phyloP scores from a whole-genome alignment of 2,888 invertebrate genomes.

The Iphiclides podalirius region DNA sequence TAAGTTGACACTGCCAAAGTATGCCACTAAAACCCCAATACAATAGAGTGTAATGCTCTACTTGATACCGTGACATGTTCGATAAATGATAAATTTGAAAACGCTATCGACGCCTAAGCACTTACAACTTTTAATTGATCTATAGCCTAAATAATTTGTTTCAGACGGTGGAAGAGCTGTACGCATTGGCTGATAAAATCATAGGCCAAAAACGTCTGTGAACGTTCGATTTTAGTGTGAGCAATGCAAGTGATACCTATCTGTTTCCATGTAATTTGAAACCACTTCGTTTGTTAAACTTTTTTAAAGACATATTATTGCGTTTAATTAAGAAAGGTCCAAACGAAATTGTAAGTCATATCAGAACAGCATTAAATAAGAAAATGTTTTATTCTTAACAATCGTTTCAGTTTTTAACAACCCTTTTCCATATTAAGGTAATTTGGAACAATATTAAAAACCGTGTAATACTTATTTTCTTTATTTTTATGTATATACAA shows the following conservation, averaged over 20 bases:
- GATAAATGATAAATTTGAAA: not conserved
- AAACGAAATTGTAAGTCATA: slow-evolving; percentile 8
- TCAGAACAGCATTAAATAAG: slow-evolving; percentile 15
- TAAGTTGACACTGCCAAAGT: no score
- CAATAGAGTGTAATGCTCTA: no score
- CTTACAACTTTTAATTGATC: no score
- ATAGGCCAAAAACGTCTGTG: slow-evolving; percentile 73
- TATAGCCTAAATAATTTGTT: no score
- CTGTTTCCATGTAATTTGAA: not conserved
- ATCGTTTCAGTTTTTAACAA: not conserved
- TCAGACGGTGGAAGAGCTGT: slow-evolving; percentile 85
- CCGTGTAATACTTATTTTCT: slow-evolving; percentile 7
- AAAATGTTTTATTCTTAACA: slow-evolving; percentile 11
- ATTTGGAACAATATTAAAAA: not conserved
- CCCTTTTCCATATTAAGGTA: not conserved
- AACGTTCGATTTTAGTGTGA: slow-evolving; percentile 21
- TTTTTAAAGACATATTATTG: not conserved
- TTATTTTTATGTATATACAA: slow-evolving; percentile 2
- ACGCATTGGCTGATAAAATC: slow-evolving; percentile 83
- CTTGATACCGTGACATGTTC: slow-evolving; percentile 3
- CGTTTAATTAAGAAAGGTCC: slow-evolving; percentile 1
- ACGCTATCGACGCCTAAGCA: not conserved
- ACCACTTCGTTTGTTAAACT: not conserved
- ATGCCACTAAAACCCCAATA: no score
- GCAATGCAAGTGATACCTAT: not conserved